phyloP scores from a whole-genome alignment of 2,888 invertebrate species.

The Drosophila paracracens region DNA sequence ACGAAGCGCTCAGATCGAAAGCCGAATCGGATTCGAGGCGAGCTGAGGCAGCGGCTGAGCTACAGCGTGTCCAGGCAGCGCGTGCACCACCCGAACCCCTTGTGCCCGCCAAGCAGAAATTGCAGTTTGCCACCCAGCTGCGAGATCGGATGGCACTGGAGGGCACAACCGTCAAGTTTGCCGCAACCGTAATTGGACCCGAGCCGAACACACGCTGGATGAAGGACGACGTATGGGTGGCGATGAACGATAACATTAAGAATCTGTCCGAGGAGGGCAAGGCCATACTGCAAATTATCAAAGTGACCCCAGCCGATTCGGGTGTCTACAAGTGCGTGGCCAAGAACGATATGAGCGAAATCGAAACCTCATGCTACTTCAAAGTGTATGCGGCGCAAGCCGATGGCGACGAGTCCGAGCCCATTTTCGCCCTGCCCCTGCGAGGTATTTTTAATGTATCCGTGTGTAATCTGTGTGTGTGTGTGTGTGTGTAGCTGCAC shows the following conservation, averaged over 20 bases:
- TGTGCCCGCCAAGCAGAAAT: constrained; percentile 83
- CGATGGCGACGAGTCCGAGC: constrained; percentile 84
- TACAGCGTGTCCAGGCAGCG: constrained; percentile 53
- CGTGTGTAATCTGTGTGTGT: constrained; percentile 28
- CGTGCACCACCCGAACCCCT: constrained; percentile 79
- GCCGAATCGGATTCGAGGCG: constrained; percentile 83
- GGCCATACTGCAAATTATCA: constrained; percentile 90
- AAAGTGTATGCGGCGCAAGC: constrained; percentile 83
- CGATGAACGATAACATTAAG: constrained; percentile 87
- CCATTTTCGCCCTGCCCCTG: constrained; percentile 86
- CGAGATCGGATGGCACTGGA: constrained; percentile 91
- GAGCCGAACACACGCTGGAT: constrained; percentile 91
- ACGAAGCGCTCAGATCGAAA: constrained; percentile 83
- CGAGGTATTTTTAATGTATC: constrained; percentile 86
- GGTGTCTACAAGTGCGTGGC: constrained; percentile 94
- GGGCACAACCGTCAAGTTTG: constrained; percentile 91
- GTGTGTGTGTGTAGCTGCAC: constrained; percentile 10
- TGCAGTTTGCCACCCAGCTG: constrained; percentile 90
- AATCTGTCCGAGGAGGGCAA: constrained; percentile 89
- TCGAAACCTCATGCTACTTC: constrained; percentile 90
- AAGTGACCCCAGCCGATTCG: constrained; percentile 89
- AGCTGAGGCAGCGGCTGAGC: constrained; percentile 72
- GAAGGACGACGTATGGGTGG: constrained; percentile 89
- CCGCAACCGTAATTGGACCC: constrained; percentile 91
- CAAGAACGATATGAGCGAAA: constrained; percentile 90